These are phyloP conservation scores for Brachynemurus nebulosus DNA, from an alignment of 2,888 invertebrate species.

Conservation along the genomic window DNA sequence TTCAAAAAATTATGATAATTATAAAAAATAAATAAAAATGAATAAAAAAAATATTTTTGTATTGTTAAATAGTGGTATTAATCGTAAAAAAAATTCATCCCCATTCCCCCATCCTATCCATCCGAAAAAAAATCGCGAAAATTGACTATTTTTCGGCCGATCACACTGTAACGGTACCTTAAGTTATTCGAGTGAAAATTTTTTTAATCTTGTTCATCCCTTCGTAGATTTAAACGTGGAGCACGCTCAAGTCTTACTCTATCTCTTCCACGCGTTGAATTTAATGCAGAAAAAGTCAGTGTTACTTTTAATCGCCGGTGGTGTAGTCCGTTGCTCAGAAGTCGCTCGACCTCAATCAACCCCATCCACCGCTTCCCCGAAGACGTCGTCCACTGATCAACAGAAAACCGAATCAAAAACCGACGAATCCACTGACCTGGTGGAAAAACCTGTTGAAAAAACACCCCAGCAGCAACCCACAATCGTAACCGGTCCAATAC, in stretches of 20 bases:
- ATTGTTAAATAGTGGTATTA: too few relatives aligned
- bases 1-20: too few relatives aligned
- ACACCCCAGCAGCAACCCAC: background rate
- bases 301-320: constrained; percentile 67
- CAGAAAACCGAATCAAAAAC: constrained; percentile 32
- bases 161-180: too few relatives aligned
- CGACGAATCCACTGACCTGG: constrained; percentile 29
- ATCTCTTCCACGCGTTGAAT: constrained; percentile 87
- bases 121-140: too few relatives aligned
- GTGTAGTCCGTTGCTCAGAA: constrained; percentile 51
- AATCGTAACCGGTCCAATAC: background rate
- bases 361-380: background rate
- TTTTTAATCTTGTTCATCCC: constrained; percentile 25
- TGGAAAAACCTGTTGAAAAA: constrained; percentile 19
- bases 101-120: too few relatives aligned
- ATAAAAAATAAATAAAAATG: too few relatives aligned
- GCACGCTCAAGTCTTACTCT: constrained; percentile 84
- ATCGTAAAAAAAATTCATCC: too few relatives aligned
- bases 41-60: too few relatives aligned
- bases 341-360: constrained; percentile 36
- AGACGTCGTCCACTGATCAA: constrained; percentile 15
- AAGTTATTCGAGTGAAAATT: too few relatives aligned
- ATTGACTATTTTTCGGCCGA: too few relatives aligned
- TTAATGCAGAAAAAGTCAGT: constrained; percentile 95
- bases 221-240: constrained; percentile 82